Evolutionary conservation across 2,888 invertebrate genomes (phyloP), one percentile per base, ranked within the genome.

Genomic region (Germaria angustata): DNA sequence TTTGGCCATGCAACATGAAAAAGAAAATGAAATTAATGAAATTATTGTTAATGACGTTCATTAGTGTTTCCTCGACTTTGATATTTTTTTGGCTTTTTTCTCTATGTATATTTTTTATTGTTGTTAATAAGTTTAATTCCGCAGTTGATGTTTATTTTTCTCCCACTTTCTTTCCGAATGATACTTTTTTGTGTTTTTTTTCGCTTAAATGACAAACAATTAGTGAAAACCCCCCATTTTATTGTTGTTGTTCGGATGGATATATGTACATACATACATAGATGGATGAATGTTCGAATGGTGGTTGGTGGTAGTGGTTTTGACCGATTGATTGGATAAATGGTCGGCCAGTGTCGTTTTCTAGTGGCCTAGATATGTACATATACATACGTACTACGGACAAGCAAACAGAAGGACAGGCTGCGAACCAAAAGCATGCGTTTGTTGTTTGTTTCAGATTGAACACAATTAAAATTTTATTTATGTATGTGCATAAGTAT

Each of bases 1-100:
- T 51, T 51, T 78, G 81, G 39, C 81, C 81, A 49, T 78, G 73
- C 73, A 78, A 73, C 73, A 78, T 81, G 69, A 81, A 81, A 69
- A 66, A 46, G 6, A 11, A 66, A 20, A 65, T 44, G 20, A n/a
- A n/a, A n/a, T n/a, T n/a, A n/a, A n/a, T n/a, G 34, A 65, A 76
- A 68, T 68, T 51, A 61, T 77, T 76, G 59, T 75, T 71, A 73
- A 82, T 79, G 73, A 75, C 66, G 63, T 66, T 59, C 71, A 72
- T 80, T 72, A 76, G 49, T 55, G 46, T 76, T 76, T 79, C 66
- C 69, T 79, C 75, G 80, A 71, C 71, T 77, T 71, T 72, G 66
- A 76, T 81, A 72, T 76, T 66, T 71, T 68, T 61, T 66, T 32
- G 41, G 34, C 11, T 57, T 13, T 20, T 51, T 24, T 34, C 7